phyloP scores from a whole-genome alignment of 2,888 invertebrate genomes.

The Polydrusus pterygomalis region DNA sequence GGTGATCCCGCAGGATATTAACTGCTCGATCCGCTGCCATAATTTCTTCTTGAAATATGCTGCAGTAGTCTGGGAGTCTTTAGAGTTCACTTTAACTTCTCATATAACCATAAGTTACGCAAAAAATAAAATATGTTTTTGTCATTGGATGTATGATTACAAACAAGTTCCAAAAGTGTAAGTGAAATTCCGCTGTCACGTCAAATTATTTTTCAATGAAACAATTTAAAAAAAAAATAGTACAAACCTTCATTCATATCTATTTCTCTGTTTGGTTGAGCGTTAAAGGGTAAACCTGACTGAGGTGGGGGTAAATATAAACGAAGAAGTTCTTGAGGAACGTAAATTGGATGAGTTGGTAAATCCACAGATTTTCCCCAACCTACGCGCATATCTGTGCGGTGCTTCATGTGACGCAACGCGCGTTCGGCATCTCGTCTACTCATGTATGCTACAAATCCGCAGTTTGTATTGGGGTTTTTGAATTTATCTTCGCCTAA shows the following conservation, averaged over 20 bases:
- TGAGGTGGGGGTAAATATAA: slow-evolving; percentile 89
- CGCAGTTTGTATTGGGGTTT: slow-evolving; percentile 91
- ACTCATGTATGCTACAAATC: slow-evolving; percentile 99
- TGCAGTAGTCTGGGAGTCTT: too few species aligned
- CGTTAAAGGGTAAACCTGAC: slow-evolving; percentile 98
- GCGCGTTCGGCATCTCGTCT: slow-evolving; percentile 97
- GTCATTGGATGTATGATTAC: too few species aligned
- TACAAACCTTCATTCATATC: slow-evolving; percentile 20
- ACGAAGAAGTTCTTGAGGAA: slow-evolving; percentile 89
- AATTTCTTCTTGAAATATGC: too few species aligned
- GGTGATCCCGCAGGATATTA: too few species aligned
- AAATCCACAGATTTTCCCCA: slow-evolving; percentile 99
- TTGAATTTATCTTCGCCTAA: slow-evolving; percentile 91
- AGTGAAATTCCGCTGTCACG: background rate
- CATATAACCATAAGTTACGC: too few species aligned
- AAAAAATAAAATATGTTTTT: too few species aligned
- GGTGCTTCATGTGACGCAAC: slow-evolving; percentile 86
- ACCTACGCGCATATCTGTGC: slow-evolving; percentile 94
- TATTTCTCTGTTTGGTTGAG: slow-evolving; percentile 80
- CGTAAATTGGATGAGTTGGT: slow-evolving; percentile 95
- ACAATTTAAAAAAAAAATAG: too few species aligned
- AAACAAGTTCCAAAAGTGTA: background rate
- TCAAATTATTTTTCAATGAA: background rate
- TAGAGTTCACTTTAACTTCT: too few species aligned
- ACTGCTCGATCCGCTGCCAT: too few species aligned